Evolutionary conservation across 2,113 vertebrate genomes (phyloP).

Genomic region (Scartelaos histophorus): DNA sequence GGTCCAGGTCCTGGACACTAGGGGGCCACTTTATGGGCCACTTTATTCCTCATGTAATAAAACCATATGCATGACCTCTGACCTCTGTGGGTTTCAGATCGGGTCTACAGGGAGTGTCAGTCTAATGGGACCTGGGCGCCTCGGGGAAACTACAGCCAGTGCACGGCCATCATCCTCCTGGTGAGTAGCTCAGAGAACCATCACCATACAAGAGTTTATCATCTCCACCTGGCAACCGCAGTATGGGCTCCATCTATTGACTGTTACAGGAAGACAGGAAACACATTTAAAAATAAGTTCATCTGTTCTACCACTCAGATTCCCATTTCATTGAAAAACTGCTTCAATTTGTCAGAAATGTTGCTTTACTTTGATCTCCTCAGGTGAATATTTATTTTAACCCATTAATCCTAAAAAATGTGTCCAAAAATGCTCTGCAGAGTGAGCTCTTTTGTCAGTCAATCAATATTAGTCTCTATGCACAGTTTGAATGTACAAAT

Average conservation of each 20-base stretch:
- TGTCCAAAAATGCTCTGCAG: too few species aligned
- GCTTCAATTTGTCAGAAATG: too few species aligned
- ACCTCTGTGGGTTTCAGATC: conserved; percentile 27
- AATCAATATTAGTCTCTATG: background rate
- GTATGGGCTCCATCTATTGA: too few species aligned
- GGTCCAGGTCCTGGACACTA: too few species aligned
- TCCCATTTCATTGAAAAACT: too few species aligned
- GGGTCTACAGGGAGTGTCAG: conserved; percentile 54
- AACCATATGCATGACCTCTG: background rate
- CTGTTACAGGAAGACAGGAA: background rate
- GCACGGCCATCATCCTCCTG: conserved; percentile 54
- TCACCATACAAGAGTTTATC: background rate
- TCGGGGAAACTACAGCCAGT: conserved; percentile 61
- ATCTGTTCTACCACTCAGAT: background rate
- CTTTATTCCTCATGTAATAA: background rate
- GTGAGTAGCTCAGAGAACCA: conserved; percentile 21
- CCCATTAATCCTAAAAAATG: too few species aligned
- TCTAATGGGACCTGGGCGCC: conserved; percentile 50
- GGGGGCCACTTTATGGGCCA: too few species aligned
- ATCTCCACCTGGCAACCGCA: background rate
- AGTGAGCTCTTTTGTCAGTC: background rate
- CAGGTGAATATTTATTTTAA: too few species aligned
- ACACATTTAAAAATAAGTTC: background rate
- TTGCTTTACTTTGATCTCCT: too few species aligned
- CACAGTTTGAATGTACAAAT: too few species aligned